Conservation (phyloP, 2,113 vertebrate species). For the Prietella phreatophila region DNA sequence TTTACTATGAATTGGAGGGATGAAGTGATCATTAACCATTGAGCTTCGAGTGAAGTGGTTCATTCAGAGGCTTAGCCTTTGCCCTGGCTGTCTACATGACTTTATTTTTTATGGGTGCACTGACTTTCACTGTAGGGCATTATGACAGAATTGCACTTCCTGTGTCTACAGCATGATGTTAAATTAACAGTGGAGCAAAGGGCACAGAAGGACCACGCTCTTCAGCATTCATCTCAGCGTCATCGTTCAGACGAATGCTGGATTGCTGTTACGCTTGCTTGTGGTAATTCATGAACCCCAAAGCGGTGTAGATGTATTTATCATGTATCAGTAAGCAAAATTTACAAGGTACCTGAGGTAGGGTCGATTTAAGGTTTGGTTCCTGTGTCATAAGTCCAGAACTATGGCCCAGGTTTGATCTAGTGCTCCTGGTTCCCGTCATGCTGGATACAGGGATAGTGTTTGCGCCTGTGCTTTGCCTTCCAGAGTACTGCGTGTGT, state of each 20-base stretch:
- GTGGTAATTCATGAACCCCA: neutral
- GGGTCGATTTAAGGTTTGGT: neutral
- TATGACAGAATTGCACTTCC: neutral
- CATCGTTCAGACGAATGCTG: neutral
- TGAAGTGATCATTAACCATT: constrained; percentile 3
- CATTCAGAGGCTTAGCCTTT: neutral
- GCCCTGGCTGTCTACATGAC: neutral
- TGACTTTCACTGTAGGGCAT: neutral
- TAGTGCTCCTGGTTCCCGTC: neutral
- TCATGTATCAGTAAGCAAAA: neutral
- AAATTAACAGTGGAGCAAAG: constrained; percentile 19
- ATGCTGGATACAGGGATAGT: neutral
- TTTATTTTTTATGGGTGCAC: neutral
- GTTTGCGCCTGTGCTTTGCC: constrained; percentile 3
- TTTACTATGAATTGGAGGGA: neutral
- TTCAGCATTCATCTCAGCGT: neutral
- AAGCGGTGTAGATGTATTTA: neutral
- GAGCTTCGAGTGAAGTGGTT: neutral
- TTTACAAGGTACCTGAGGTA: neutral
- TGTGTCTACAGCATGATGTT: neutral
- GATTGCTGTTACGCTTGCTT: neutral
- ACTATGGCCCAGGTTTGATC: neutral
- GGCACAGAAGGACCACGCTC: neutral
- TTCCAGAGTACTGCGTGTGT: constrained; percentile 10
- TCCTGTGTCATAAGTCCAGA: neutral